Evolutionary conservation across 2,113 vertebrate species (phyloP).

Genomic region (Scytalopus superciliaris): DNA sequence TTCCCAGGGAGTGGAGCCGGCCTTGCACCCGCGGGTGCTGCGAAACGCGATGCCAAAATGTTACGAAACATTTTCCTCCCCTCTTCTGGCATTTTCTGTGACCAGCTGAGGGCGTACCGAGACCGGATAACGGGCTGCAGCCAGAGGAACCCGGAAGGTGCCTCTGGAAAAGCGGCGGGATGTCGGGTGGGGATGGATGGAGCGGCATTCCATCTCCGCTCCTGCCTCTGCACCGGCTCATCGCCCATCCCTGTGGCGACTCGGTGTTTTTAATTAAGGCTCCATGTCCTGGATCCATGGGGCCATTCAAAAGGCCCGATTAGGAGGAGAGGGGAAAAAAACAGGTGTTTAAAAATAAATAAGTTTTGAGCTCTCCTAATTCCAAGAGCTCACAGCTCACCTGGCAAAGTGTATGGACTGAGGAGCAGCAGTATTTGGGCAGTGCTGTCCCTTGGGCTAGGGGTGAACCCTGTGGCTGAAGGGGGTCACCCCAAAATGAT

Average conservation of each 20-base stretch:
- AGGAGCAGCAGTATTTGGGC: accelerated
- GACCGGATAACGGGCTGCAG: not conserved
- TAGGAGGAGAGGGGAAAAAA: too few species aligned
- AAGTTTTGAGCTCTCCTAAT: not conserved
- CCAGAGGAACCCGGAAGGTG: accelerated
- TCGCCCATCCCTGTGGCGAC: accelerated
- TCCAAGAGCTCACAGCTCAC: not conserved
- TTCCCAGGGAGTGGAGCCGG: not conserved
- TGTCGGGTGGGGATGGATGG: not conserved
- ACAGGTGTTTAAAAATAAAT: not conserved
- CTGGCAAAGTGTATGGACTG: accelerated
- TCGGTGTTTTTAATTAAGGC: accelerated
- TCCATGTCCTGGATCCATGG: accelerated
- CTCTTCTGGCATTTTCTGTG: not conserved
- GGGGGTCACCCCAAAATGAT: not conserved
- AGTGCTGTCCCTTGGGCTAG: not conserved
- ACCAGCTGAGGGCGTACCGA: constrained; percentile 43
- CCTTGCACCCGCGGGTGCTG: accelerated
- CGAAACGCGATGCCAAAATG: accelerated
- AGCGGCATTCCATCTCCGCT: accelerated
- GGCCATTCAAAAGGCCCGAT: not conserved
- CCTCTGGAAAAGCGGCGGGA: not conserved
- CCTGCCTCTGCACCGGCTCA: not conserved
- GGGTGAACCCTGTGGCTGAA: not conserved
- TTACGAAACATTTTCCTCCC: accelerated